Evolutionary conservation across 2,888 invertebrate species (phyloP), one percentile per base, ranked within the genome.

Genomic region (Yponomeuta plumbellus): DNA sequence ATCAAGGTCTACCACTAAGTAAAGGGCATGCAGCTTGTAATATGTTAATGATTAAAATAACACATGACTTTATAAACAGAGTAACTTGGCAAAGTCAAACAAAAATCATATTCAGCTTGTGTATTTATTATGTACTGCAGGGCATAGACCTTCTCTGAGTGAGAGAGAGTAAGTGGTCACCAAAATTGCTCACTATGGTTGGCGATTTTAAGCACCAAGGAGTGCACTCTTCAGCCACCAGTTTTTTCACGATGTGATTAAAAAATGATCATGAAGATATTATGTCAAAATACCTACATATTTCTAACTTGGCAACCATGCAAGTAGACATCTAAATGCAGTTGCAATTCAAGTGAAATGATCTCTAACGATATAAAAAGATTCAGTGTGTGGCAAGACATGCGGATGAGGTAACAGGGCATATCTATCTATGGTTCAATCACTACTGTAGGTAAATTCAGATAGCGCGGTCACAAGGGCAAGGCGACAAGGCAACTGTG

Each of bases 401-500:
- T 17, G 44, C 44, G 44, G 44, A 52, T 52, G 44, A 52, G 44
- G 44, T 52, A 52, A 52, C 44, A 52, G 44, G 44, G 44, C 44
- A 17, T 52, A 52, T 52, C 44, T 52, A 52, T 52, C 44, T 52
- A 52, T 52, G 44, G 44, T 52, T 52, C 44, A 20, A 8, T 22
- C 22, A 22, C 22, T 22, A 21, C 21, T 58, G 21, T 58, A 58
- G 58, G n/a, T 17, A 11, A 1, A 17, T 17, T 17, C 44, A 17
- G 59, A 59, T 59, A 59, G 21, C 59, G 59, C 59, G 8, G 59
- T 21, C 59, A 59, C 11, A 59, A 59, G 20, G 59, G 13, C 59
- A 52, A 13, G 44, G 44, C 44, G 44, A 52, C 44, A 17, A 52
- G 44, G 44, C 44, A 52, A 52, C 4, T 52, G 44, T 52, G 44